These are phyloP conservation scores for Calyptommatus sinebrachiatus DNA, from an alignment of 2,113 vertebrate species.

Conservation along the genomic window DNA sequence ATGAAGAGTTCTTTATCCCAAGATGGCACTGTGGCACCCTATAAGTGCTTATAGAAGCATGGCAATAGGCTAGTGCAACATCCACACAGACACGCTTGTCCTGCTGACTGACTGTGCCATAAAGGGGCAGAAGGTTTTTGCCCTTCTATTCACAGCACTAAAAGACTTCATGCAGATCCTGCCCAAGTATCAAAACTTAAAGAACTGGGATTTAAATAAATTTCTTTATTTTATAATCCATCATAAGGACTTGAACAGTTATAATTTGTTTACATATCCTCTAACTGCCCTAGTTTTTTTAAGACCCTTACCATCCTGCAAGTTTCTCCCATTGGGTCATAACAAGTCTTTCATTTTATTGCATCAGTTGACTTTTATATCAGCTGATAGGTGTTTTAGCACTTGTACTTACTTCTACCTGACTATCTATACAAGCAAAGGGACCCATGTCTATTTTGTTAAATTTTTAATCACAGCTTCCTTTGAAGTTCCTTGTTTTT, in stretches of 20 bases:
- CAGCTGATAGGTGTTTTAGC: rapidly evolving
- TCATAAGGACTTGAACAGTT: background rate
- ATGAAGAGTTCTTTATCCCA: too few species aligned
- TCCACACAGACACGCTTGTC: too few species aligned
- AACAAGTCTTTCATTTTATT: background rate
- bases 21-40: too few species aligned
- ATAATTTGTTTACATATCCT: background rate
- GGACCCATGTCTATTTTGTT: background rate
- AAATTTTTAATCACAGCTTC: background rate
- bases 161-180: too few species aligned
- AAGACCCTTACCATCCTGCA: background rate
- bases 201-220: background rate
- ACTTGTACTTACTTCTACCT: background rate
- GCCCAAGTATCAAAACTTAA: background rate
- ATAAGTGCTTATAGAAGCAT: too few species aligned
- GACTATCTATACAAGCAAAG: background rate
- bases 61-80: too few species aligned
- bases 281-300: conserved; percentile 16
- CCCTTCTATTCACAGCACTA: too few species aligned
- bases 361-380: rapidly evolving
- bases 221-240: background rate
- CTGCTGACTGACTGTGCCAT: too few species aligned
- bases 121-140: too few species aligned
- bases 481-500: background rate
- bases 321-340: background rate